phyloP scores from a whole-genome alignment of 2,888 invertebrate species.

The Eretmocerus hayati region DNA sequence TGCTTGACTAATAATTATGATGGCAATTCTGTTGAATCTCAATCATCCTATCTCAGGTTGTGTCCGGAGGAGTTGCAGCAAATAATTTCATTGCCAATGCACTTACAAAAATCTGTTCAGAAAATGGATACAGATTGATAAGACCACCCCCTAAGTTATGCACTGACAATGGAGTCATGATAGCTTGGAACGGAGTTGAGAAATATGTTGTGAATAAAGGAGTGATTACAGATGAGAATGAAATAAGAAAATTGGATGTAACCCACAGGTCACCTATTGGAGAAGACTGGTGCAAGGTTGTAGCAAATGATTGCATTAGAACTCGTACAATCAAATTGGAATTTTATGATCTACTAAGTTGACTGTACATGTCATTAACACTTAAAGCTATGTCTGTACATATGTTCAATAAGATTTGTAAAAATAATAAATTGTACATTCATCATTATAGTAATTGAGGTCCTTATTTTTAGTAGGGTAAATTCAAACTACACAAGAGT shows the following conservation, averaged over 20 bases:
- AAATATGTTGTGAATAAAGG: slow-evolving; percentile 54
- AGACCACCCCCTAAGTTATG: slow-evolving; percentile 81
- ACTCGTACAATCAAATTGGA: slow-evolving; percentile 49
- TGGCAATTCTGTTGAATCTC: slow-evolving; percentile 1
- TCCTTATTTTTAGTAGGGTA: slow-evolving; percentile 2
- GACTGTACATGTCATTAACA: background rate
- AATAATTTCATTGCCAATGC: slow-evolving; percentile 74
- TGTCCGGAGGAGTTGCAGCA: slow-evolving; percentile 95
- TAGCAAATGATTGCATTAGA: slow-evolving; percentile 53
- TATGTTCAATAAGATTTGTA: slow-evolving; percentile 11
- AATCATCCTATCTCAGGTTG: slow-evolving; percentile 52
- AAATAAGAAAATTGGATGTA: slow-evolving; percentile 57
- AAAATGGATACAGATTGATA: slow-evolving; percentile 59
- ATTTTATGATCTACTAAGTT: slow-evolving; percentile 17
- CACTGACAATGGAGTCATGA: slow-evolving; percentile 98
- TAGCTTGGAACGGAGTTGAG: slow-evolving; percentile 97
- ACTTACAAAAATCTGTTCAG: slow-evolving; percentile 60
- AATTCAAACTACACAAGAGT: slow-evolving; percentile 31
- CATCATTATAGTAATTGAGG: slow-evolving; percentile 2
- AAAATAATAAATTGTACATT: slow-evolving; percentile 12
- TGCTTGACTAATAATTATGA: slow-evolving; percentile 7
- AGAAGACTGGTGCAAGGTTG: slow-evolving; percentile 52
- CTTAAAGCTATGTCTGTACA: slow-evolving; percentile 10
- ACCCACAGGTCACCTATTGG: slow-evolving; percentile 60
- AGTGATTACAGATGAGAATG: slow-evolving; percentile 37